Percentiles rank a stretch among this genome's conserved stretches.
Conservation (phyloP, 2,113 vertebrate genomes). For the Cyphomyrus plagiostoma region DNA sequence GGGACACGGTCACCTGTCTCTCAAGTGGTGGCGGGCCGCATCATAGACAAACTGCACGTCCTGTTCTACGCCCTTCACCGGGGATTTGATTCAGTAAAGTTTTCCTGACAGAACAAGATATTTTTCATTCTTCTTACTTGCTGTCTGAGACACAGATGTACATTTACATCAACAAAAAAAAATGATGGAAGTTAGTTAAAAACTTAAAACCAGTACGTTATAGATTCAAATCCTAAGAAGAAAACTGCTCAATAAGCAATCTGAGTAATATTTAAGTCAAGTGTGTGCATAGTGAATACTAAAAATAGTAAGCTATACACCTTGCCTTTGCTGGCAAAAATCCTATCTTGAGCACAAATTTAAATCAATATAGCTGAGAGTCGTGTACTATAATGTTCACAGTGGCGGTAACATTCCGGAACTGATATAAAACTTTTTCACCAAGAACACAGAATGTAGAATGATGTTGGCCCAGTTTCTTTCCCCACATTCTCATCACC, state of each 20-base stretch:
- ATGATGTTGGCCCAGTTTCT: not conserved
- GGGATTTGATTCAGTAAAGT: not conserved
- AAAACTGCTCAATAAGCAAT: not conserved
- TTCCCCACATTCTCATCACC: not conserved
- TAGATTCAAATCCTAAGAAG: not conserved
- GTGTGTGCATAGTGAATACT: not conserved
- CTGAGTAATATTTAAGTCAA: not conserved
- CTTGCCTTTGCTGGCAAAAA: not conserved
- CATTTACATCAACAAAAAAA: not conserved
- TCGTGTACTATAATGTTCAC: not conserved
- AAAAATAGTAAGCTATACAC: not conserved
- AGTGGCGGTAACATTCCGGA: not conserved
- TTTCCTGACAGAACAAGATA: not conserved
- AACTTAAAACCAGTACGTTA: not conserved
- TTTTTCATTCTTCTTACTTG: not conserved
- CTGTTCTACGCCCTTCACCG: not conserved
- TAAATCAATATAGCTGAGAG: not conserved
- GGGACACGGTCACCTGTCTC: conserved; percentile 4
- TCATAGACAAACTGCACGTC: not conserved
- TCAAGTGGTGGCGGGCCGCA: not conserved
- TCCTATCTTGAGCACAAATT: not conserved
- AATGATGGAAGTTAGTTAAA: not conserved
- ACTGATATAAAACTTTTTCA: not conserved
- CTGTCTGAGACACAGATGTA: not conserved
- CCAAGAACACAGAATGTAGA: not conserved